These are phyloP conservation scores for Tinamus guttatus DNA, from an alignment of 2,113 vertebrate species.

Conservation along the genomic window DNA sequence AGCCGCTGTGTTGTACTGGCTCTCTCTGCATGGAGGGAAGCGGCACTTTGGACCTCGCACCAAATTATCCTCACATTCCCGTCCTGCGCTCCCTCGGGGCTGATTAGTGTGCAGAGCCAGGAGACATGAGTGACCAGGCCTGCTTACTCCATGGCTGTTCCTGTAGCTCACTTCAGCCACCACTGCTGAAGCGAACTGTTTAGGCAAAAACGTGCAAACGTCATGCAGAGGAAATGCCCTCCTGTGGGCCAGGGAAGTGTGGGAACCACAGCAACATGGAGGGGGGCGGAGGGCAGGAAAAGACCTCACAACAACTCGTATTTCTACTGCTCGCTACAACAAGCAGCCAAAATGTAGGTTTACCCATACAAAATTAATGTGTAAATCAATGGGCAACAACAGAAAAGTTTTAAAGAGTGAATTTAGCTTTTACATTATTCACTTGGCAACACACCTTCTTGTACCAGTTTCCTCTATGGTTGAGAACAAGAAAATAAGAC, in stretches of 20 bases:
- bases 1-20: not conserved
- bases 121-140: accelerated
- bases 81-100: not conserved
- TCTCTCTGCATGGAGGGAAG: not conserved
- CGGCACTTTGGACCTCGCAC: not conserved
- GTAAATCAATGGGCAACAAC: not conserved
- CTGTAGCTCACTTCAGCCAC: not conserved
- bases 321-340: not conserved
- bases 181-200: not conserved
- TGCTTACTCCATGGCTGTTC: not conserved
- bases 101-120: not conserved
- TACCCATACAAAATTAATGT: not conserved
- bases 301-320: not conserved
- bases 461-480: not conserved
- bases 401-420: not conserved
- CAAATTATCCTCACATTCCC: not conserved
- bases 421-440: not conserved
- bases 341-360: not conserved
- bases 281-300: not conserved
- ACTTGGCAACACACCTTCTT: not conserved
- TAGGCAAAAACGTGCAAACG: not conserved
- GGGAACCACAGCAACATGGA: not conserved
- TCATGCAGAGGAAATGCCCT: not conserved
- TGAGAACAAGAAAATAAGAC: not conserved
- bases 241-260: not conserved